Conservation (phyloP, 1,140 invertebrate genomes). For the Meloidogyne hapla region DNA sequence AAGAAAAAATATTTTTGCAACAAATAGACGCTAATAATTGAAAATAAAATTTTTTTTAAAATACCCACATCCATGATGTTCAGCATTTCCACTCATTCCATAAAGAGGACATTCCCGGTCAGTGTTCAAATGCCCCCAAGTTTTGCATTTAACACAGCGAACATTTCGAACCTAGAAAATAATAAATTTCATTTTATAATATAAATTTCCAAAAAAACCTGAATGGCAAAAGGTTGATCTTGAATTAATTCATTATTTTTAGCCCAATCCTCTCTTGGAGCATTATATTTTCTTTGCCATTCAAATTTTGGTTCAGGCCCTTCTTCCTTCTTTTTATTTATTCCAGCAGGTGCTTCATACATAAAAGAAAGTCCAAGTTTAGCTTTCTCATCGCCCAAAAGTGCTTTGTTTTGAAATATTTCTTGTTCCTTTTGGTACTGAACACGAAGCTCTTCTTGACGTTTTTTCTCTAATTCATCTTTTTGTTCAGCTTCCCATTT, state of each 20-base stretch:
- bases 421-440: slow-evolving; percentile 99
- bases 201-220: slow-evolving; percentile 64
- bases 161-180: slow-evolving; percentile 80
- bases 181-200: background rate
- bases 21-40: background rate
- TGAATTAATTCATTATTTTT: slow-evolving; percentile 69
- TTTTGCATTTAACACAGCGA: slow-evolving; percentile 94
- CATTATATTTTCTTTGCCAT: slow-evolving; percentile 98
- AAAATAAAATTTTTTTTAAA: background rate
- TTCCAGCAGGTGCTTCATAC: slow-evolving; percentile 97
- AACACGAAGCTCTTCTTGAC: slow-evolving; percentile 89
- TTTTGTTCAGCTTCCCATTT: slow-evolving; percentile 99
- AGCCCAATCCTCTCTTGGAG: slow-evolving; percentile 78
- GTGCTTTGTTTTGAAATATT: slow-evolving; percentile 91
- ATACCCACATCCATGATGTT: slow-evolving; percentile 60
- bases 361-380: slow-evolving; percentile 98
- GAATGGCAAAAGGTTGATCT: slow-evolving; percentile 97
- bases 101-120: slow-evolving; percentile 70
- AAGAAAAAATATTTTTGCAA: background rate
- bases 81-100: slow-evolving; percentile 62
- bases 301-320: slow-evolving; percentile 97
- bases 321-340: slow-evolving; percentile 69
- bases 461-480: slow-evolving; percentile 91
- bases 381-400: slow-evolving; percentile 96
- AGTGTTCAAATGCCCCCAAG: slow-evolving; percentile 99